Evolutionary conservation across 2,797 vertebrate species (phyloP).

Genomic region (Anguilla marmorata): DNA sequence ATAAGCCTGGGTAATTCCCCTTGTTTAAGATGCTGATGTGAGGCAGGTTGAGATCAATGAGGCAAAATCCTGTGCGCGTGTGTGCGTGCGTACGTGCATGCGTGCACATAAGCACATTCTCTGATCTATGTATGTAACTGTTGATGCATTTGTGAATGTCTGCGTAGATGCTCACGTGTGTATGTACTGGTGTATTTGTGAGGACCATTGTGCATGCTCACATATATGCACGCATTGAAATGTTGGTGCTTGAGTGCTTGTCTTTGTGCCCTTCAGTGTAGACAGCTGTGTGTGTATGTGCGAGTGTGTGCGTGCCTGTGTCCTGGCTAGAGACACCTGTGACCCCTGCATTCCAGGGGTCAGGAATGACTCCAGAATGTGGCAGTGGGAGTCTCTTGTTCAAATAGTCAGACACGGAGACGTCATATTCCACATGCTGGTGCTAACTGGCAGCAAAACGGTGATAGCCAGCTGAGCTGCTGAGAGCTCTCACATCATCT

Average conservation of each 20-base stretch:
- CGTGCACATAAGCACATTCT: too few species aligned
- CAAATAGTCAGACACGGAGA: background rate
- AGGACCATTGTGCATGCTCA: constrained; percentile 11
- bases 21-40: constrained; percentile 44
- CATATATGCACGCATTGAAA: constrained; percentile 12
- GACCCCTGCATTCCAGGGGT: background rate
- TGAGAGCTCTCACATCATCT: constrained; percentile 3
- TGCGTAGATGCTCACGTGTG: constrained; percentile 19
- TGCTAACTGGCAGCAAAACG: background rate
- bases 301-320: constrained; percentile 22
- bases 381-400: background rate
- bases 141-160: constrained; percentile 26
- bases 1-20: constrained; percentile 40
- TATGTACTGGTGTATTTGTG: constrained; percentile 8
- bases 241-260: constrained; percentile 20
- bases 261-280: background rate
- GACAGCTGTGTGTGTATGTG: constrained; percentile 5
- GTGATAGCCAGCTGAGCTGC: background rate
- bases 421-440: constrained; percentile 5
- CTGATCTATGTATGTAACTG: background rate
- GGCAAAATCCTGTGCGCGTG: constrained; percentile 25
- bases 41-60: constrained; percentile 37
- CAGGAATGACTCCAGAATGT: background rate
- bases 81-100: constrained; percentile 20
- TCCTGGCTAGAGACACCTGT: background rate